Evolutionary conservation across 2,888 invertebrate species (phyloP).

Genomic region (Habrosyne pyritoides): DNA sequence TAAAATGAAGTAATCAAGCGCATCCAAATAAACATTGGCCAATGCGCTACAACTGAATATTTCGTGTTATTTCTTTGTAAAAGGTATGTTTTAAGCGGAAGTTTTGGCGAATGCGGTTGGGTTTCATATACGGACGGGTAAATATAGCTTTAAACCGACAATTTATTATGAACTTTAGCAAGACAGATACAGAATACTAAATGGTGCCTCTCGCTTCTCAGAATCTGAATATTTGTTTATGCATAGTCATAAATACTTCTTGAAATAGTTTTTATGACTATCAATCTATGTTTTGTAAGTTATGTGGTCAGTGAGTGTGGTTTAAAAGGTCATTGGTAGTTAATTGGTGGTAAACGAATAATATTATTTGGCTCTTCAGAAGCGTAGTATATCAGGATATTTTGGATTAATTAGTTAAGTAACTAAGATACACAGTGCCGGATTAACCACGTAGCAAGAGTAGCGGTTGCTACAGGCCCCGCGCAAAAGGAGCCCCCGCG

Average conservation of each 20-base stretch:
- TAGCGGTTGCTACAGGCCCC: no score
- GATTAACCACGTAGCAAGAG: no score
- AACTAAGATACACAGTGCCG: no score
- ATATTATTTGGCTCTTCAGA: no score
- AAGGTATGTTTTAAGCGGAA: not conserved
- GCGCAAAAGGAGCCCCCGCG: no score
- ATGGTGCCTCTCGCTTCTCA: not conserved
- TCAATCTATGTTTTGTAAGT: not conserved
- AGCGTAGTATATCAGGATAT: no score
- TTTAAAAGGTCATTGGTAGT: not conserved
- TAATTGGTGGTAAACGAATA: not conserved
- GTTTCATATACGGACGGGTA: not conserved
- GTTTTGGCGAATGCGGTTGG: not conserved
- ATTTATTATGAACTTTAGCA: not conserved
- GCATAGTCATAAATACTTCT: not conserved
- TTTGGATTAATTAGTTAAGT: no score
- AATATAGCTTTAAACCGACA: not conserved
- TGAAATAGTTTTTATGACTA: conserved; percentile 1
- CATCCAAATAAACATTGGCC: not conserved
- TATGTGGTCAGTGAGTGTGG: not conserved
- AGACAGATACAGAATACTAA: not conserved
- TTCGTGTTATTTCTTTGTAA: not conserved
- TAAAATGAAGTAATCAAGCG: not conserved
- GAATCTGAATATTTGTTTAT: conserved; percentile 1
- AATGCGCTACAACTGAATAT: not conserved